A percentile compares a stretch with the other conserved stretches of the same genome.
Conservation (phyloP, 2,113 vertebrate species). For the Pithys albifrons region DNA sequence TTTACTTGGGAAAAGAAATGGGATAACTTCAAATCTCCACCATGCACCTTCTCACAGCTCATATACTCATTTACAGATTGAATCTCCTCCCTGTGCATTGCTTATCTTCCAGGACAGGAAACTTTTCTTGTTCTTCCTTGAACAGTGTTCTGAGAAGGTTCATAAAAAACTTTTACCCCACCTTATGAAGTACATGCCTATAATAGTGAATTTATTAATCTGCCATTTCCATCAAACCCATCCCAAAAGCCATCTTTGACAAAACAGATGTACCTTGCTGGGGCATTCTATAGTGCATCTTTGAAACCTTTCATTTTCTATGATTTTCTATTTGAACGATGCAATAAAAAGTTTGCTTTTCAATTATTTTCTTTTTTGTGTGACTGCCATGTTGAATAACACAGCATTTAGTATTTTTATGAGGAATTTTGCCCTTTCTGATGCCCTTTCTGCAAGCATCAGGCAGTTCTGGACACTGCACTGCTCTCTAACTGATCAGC, state of each 20-base stretch:
- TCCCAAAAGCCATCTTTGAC: background rate
- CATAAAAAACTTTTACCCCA: background rate
- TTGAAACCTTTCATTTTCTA: background rate
- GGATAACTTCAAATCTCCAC: background rate
- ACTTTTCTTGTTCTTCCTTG: background rate
- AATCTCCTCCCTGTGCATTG: background rate
- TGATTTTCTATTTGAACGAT: background rate
- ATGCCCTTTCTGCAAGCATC: background rate
- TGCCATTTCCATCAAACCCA: background rate
- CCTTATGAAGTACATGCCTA: accelerated
- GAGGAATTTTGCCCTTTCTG: background rate
- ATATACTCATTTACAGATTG: background rate
- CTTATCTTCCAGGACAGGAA: background rate
- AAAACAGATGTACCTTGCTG: background rate
- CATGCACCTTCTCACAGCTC: background rate
- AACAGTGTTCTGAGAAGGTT: background rate
- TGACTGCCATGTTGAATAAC: background rate
- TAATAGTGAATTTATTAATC: background rate
- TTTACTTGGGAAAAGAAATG: background rate
- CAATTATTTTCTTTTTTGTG: background rate
- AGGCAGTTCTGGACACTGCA: background rate
- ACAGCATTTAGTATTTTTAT: background rate
- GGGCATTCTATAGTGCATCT: background rate
- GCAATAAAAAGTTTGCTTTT: background rate
- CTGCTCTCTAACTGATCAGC: background rate